Percentiles rank a stretch among this genome's conserved stretches.
Evolutionary conservation across 2,888 invertebrate species (phyloP).

Genomic region (Heteropelma amictum): DNA sequence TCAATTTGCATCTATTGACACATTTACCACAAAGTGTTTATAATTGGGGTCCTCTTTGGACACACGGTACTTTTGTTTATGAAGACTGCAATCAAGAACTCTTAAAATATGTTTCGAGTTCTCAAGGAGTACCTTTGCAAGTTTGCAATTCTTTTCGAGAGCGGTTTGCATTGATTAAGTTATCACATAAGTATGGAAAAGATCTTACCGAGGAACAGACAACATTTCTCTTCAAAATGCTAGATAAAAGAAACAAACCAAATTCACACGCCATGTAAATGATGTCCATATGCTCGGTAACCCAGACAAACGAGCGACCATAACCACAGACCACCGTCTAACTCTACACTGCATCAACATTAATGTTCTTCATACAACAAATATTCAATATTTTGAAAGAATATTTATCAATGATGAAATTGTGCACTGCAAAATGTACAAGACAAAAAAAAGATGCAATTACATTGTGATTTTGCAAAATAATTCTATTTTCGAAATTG

Average conservation of each 20-base stretch:
- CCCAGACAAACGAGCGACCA: too few relatives aligned
- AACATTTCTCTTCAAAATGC: neutral
- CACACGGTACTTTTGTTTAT: constrained; percentile 46
- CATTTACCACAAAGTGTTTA: constrained; percentile 50
- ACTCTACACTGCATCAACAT: too few relatives aligned
- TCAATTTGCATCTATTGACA: constrained; percentile 51
- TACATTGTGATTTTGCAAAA: constrained; percentile 30
- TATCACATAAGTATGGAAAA: neutral
- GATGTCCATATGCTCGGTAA: too few relatives aligned
- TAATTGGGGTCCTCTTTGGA: constrained; percentile 53
- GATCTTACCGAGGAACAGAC: neutral
- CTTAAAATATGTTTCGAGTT: constrained; percentile 31
- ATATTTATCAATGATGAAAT: constrained; percentile 18
- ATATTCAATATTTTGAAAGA: constrained; percentile 6
- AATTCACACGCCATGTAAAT: too few relatives aligned
- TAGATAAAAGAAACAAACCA: too few relatives aligned
- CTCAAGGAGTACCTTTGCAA: constrained; percentile 38
- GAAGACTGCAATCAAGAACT: constrained; percentile 49
- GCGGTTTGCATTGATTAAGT: neutral
- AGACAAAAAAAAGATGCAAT: constrained; percentile 30
- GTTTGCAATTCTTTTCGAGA: constrained; percentile 9
- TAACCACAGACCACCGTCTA: too few relatives aligned
- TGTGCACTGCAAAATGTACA: constrained; percentile 5
- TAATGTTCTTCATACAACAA: too few relatives aligned
- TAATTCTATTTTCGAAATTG: constrained; percentile 24